Evolutionary conservation across 2,113 vertebrate genomes (phyloP), one percentile per base, ranked within the genome.

Genomic region (Lepisosteus oculatus): DNA sequence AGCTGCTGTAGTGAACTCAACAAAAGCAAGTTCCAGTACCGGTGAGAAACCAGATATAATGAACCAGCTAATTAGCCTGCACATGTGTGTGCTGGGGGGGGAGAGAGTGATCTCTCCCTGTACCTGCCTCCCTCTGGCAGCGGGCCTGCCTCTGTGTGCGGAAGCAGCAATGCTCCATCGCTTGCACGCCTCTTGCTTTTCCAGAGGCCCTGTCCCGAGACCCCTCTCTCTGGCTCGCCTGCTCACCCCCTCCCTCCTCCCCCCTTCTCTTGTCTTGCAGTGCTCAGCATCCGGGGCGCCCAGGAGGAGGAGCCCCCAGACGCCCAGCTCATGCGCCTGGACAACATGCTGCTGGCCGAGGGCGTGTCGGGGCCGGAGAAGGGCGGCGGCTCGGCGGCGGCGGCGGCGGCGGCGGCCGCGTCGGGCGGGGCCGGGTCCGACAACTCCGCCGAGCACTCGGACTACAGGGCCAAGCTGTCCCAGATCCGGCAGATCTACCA

Each of bases 401-500:
- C 95, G 0, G 96, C 95, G 0, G 96, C 96, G 0, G 97, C 97
- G 0, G 97, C 96, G 0, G 96, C 95, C 0, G 96, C 96, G 0
- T 94, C 95, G 0, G 96, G 95, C 1, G 96, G 93, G 0, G 93
- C 92, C 0, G 96, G 93, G 0, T 91, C 95, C 0, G 97, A 99
- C 81, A 98, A 97, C 85, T 97, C 97, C 0, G 92, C 95, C 43
- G 97, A 99, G 73, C 97, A 99, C 77, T 98, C 97, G 0, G 96
- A 99, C 75, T 98, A 99, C 91, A 91, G 96, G 82, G 96, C 97
- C 84, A 99, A 99, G 69, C 93, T 99, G 55, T 90, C 97, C 29
- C 97, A 99, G 89, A 99, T 99, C 89, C 89, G 97, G 64, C 96
- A 98, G 87, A 99, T 99, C 90, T 99, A 99, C 88, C 97, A 99